Base-by-base conservation (phyloP, 1,140 invertebrate species). In the roundworm (Caenorhabditis elegans) region DNA sequence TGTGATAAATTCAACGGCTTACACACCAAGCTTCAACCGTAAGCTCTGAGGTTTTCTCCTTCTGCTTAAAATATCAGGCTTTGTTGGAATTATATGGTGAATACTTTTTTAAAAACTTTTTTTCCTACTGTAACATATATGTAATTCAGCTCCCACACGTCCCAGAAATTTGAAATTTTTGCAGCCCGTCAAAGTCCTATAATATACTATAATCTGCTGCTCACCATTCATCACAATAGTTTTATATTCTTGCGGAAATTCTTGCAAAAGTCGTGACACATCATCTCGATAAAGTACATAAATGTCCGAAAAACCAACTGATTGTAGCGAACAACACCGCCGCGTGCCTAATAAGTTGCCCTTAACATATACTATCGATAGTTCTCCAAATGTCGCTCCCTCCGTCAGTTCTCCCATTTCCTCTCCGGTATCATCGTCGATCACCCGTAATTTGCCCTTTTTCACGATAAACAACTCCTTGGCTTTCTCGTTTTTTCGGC, bases 391-490 rank as follows among this genome's bases (percentile, higher is more conserved):
- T 19, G 82, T 83, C 34, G 76, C 53, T 34, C 82, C 82, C 19
- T 83, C 82, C n/a, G 24, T 46, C 4, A 83, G n/a, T 22, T 70
- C 31, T 22, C 39, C 34, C 60, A 70, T 22, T 39, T 70, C 60
- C n/a, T 70, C 11, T 4, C 60, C 60, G 1, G 60, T 39, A 22
- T 60, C 39, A 26, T 78, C 76, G 75, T 83, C 76, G 15, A 70
- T 75, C 10, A 83, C 46, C 13, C 49, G 28, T 17, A 78, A 24
- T 75, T 28, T 39, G 10, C 82, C 82, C 36, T 65, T 65, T 43
- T 83, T 83, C 1, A 83, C 43, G 6, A 83, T 83, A 24, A 78
- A 83, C 82, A 83, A 78, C 60, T 78, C 82, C 46, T 78, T 78
- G 6, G 76, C 51, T 17, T 83, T 83, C 6, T 83, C 82, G 11